Evolutionary conservation across 1,140 invertebrate species (phyloP).

Genomic region (Coelopa frigida): DNA sequence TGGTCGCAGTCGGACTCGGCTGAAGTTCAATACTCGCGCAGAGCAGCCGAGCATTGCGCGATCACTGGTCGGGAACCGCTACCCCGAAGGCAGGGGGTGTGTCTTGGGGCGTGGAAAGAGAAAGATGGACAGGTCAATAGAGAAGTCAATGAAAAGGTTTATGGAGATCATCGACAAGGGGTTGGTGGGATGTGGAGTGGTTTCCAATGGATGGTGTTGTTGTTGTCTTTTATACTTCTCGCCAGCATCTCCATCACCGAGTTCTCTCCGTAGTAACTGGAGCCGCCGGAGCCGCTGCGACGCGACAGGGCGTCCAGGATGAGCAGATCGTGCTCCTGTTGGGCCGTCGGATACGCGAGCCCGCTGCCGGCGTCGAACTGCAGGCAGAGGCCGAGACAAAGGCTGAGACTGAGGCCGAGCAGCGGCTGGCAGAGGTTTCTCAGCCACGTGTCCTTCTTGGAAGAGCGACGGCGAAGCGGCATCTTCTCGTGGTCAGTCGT

Average conservation of each 20-base stretch:
- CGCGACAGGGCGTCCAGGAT: constrained; percentile 62
- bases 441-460: constrained; percentile 34
- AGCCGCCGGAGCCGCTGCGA: constrained; percentile 52
- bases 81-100: no score
- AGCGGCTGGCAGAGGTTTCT: constrained; percentile 14
- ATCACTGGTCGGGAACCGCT: no score
- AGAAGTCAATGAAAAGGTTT: no score
- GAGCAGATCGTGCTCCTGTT: constrained; percentile 65
- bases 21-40: no score
- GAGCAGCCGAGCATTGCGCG: no score
- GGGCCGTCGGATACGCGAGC: constrained; percentile 47
- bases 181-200: no score
- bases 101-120: no score
- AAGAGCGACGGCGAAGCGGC: constrained; percentile 8
- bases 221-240: no score
- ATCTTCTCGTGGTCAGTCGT: not conserved
- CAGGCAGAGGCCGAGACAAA: not conserved
- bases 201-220: no score
- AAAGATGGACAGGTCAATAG: no score
- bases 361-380: constrained; percentile 1
- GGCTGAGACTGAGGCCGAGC: constrained; percentile 18
- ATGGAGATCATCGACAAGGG: no score
- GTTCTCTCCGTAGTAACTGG: constrained; percentile 50
- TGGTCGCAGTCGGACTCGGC: no score
- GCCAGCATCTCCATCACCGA: constrained; percentile 74